A percentile compares a stretch with the other conserved stretches of the same genome.
These are phyloP conservation scores for Marronus borbonicus DNA, from an alignment of 2,888 invertebrate species.

Conservation along the genomic window DNA sequence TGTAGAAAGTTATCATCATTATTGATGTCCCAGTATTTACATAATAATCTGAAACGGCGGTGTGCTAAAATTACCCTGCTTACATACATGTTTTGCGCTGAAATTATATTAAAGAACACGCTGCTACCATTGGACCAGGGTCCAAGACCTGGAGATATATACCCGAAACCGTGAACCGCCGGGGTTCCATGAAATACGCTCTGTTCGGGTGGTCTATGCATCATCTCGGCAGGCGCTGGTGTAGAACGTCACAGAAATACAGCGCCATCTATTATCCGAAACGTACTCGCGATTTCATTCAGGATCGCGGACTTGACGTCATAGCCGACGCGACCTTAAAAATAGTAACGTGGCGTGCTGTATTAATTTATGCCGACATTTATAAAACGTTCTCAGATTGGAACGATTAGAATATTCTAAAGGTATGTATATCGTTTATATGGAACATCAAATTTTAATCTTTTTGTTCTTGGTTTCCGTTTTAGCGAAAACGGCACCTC, in stretches of 20 bases:
- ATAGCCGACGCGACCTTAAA: conserved; percentile 15
- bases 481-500: neutral
- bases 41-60: too few species aligned
- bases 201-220: conserved; percentile 61
- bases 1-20: too few species aligned
- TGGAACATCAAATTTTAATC: conserved; percentile 8
- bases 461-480: neutral
- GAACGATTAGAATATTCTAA: conserved; percentile 4
- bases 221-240: conserved; percentile 61
- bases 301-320: conserved; percentile 25
- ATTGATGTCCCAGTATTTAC: too few species aligned
- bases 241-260: conserved; percentile 61
- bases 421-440: conserved; percentile 10
- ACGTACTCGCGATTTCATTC: conserved; percentile 54
- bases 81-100: too few species aligned
- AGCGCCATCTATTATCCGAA: conserved; percentile 57
- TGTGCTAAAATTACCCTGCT: too few species aligned
- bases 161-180: conserved; percentile 31
- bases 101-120: neutral
- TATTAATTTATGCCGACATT: conserved; percentile 22
- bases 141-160: conserved; percentile 21
- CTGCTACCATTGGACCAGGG: neutral
- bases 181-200: conserved; percentile 44
- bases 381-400: conserved; percentile 23
- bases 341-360: conserved; percentile 43